These are phyloP conservation scores for Agrotis exclamationis DNA, from an alignment of 2,888 invertebrate genomes.

Conservation along the genomic window DNA sequence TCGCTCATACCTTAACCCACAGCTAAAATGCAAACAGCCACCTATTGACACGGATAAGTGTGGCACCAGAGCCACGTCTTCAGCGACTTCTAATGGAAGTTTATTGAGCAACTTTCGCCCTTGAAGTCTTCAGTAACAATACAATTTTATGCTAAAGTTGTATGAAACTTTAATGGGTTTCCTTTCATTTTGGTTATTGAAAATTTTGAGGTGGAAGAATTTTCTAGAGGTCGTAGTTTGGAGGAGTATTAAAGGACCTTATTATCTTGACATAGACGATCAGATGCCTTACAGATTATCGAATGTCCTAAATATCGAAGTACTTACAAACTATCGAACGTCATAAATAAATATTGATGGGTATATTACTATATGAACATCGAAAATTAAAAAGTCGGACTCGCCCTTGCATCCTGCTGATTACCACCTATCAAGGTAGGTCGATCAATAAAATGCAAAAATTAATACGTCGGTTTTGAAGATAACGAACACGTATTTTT, in stretches of 20 bases:
- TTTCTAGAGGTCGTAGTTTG: background rate
- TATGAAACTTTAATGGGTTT: conserved; percentile 25
- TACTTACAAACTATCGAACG: too few relatives aligned
- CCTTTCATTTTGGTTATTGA: conserved; percentile 13
- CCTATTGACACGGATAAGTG: conserved; percentile 45
- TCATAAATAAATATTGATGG: too few relatives aligned
- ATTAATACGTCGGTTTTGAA: too few relatives aligned
- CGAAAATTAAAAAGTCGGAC: too few relatives aligned
- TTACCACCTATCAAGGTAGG: too few relatives aligned
- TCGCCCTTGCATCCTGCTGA: too few relatives aligned
- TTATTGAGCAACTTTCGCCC: conserved; percentile 41
- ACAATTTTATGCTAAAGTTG: conserved; percentile 24
- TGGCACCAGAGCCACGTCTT: conserved; percentile 20
- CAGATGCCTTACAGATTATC: too few relatives aligned
- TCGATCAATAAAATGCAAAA: too few relatives aligned
- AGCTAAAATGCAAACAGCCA: conserved; percentile 47
- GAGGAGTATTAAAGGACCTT: background rate
- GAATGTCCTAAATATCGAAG: too few relatives aligned
- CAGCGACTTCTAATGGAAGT: conserved; percentile 43
- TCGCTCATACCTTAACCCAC: conserved; percentile 3
- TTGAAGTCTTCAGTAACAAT: conserved; percentile 14
- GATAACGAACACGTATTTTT: too few relatives aligned
- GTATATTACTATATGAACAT: too few relatives aligned
- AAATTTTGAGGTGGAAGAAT: background rate
- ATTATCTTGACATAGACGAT: too few relatives aligned